phyloP scores from a whole-genome alignment of 2,113 vertebrate species.

The Aramus guarauna region DNA sequence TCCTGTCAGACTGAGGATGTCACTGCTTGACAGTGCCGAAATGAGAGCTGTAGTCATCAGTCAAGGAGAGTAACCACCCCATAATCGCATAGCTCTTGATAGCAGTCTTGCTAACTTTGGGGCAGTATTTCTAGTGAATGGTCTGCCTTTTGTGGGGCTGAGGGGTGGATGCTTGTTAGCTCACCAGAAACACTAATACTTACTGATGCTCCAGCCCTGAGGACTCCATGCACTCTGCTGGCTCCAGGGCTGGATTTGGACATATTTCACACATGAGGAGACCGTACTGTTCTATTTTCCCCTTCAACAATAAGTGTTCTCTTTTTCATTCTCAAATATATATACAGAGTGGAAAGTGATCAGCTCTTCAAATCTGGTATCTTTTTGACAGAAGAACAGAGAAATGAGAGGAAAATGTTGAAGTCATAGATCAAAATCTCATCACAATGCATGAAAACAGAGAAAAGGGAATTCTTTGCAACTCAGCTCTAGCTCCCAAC shows the following conservation, averaged over 20 bases:
- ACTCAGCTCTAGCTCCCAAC: background rate
- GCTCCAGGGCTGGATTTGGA: background rate
- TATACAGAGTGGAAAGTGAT: background rate
- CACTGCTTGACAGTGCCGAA: rapidly evolving
- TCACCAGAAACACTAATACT: background rate
- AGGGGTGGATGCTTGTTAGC: rapidly evolving
- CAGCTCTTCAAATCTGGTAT: background rate
- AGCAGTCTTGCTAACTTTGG: background rate
- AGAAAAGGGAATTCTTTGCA: background rate
- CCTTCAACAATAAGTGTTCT: background rate
- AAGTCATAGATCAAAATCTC: background rate
- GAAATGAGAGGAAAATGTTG: background rate
- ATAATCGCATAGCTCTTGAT: rapidly evolving
- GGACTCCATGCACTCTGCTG: background rate
- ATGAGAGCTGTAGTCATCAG: background rate
- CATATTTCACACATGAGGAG: rapidly evolving
- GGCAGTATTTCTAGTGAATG: background rate
- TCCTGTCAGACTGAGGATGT: background rate
- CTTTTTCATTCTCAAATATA: background rate
- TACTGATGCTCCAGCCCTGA: background rate
- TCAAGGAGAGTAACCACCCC: background rate
- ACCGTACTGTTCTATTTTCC: background rate
- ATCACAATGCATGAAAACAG: rapidly evolving
- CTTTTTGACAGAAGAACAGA: background rate
- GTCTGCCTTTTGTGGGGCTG: background rate